Conservation (phyloP, 2,113 vertebrate genomes). For the Macaca nemestrina region DNA sequence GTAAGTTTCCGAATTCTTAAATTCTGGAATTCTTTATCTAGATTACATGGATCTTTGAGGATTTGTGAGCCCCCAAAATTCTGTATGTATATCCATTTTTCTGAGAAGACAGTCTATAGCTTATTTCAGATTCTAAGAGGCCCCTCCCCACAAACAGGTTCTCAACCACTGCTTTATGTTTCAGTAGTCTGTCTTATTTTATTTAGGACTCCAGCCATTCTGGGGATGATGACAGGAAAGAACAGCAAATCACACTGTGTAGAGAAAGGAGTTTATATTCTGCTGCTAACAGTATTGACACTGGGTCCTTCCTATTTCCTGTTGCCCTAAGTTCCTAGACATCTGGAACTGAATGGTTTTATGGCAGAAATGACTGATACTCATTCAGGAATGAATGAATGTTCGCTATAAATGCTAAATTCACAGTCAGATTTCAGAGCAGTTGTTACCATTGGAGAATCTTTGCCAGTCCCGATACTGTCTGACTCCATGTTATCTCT, state of each 20-base stretch:
- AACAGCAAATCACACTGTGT: not conserved
- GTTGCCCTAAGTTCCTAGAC: not conserved
- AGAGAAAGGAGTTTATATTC: not conserved
- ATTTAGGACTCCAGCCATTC: not conserved
- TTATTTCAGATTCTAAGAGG: conserved; percentile 32
- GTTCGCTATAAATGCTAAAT: not conserved
- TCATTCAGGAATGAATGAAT: not conserved
- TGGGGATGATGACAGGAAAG: not conserved
- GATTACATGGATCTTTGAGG: not conserved
- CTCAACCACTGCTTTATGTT: not conserved
- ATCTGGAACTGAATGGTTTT: conserved; percentile 3
- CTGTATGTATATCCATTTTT: not conserved
- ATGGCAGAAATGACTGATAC: not conserved
- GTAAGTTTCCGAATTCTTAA: conserved; percentile 32
- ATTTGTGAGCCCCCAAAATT: not conserved
- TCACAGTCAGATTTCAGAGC: not conserved
- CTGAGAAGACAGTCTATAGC: not conserved
- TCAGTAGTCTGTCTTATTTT: not conserved
- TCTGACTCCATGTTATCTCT: not conserved
- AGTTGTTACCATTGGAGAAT: not conserved
- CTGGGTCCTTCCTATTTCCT: not conserved
- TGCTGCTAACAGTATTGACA: not conserved
- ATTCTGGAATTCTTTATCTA: conserved; percentile 35
- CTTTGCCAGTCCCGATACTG: not conserved
- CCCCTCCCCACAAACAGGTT: not conserved